Conservation (phyloP, 1,140 invertebrate species). For the Ceratoteleas bidentatus region DNA sequence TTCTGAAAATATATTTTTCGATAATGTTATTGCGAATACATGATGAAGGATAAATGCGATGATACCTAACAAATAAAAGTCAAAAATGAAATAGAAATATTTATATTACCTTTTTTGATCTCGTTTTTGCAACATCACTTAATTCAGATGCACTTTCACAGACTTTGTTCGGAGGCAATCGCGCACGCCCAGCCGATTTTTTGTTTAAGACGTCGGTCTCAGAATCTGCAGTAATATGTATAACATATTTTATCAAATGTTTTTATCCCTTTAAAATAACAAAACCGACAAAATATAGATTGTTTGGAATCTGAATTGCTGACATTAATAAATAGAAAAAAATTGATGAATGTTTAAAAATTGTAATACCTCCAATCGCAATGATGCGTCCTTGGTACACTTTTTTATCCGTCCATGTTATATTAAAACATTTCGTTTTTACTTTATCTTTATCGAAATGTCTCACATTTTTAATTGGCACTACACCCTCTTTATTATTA, state of each 20-base stretch:
- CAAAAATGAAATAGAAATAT: background rate
- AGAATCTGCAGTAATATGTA: background rate
- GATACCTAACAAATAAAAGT: no score
- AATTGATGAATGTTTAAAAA: background rate
- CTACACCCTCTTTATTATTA: background rate
- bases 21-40: background rate
- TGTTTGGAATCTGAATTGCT: background rate
- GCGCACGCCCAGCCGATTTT: background rate
- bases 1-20: background rate
- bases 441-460: background rate
- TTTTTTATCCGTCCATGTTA: background rate
- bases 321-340: no score
- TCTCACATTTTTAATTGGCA: background rate
- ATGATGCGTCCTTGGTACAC: background rate
- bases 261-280: background rate
- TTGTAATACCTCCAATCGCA: background rate
- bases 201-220: background rate
- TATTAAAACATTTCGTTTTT: conserved; percentile 1
- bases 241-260: background rate
- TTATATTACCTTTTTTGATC: background rate
- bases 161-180: background rate
- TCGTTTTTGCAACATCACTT: background rate
- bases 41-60: background rate
- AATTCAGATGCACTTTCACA: background rate
- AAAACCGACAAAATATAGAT: background rate